A percentile compares a stretch with the other conserved stretches of the same genome.
Evolutionary conservation across 2,797 vertebrate genomes (phyloP).

Genomic region (Acanthiza pusilla): DNA sequence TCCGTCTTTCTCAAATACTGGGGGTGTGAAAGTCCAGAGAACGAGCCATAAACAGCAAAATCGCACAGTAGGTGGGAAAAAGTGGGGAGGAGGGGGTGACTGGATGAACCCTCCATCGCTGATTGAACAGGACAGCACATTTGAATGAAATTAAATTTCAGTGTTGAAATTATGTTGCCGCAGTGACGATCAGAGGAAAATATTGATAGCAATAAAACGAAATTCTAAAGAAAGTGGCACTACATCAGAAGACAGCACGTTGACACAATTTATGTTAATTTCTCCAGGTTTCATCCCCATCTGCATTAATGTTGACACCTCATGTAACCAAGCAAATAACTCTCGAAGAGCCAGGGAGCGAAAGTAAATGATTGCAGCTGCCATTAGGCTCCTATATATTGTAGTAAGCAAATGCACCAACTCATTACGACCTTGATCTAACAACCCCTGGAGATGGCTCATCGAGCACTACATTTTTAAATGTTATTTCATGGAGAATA

Average conservation of each 20-base stretch:
- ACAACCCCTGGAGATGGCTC: background rate
- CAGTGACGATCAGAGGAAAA: constrained; percentile 53
- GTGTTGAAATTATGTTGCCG: constrained; percentile 51
- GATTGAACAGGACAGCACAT: constrained; percentile 39
- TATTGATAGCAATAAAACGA: constrained; percentile 62
- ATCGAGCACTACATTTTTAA: background rate
- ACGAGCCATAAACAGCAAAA: constrained; percentile 39
- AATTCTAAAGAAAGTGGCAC: constrained; percentile 49
- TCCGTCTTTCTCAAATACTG: background rate
- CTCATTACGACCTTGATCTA: constrained; percentile 20
- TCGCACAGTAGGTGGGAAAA: background rate
- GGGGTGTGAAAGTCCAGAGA: constrained; percentile 37
- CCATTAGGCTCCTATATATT: background rate
- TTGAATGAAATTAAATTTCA: constrained; percentile 63
- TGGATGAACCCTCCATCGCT: background rate
- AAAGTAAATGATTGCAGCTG: constrained; percentile 51
- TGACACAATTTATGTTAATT: constrained; percentile 66
- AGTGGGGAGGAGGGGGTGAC: background rate
- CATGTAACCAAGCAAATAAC: constrained; percentile 54
- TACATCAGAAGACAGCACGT: constrained; percentile 50
- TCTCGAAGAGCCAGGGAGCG: constrained; percentile 8
- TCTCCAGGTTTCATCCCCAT: constrained; percentile 42
- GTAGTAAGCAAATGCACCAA: background rate
- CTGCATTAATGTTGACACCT: constrained; percentile 53
- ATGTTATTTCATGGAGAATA: background rate